A percentile compares a stretch with the other conserved stretches of the same genome.
phyloP scores from a whole-genome alignment of 2,888 invertebrate species.

The Drosophila trichaetosa region DNA sequence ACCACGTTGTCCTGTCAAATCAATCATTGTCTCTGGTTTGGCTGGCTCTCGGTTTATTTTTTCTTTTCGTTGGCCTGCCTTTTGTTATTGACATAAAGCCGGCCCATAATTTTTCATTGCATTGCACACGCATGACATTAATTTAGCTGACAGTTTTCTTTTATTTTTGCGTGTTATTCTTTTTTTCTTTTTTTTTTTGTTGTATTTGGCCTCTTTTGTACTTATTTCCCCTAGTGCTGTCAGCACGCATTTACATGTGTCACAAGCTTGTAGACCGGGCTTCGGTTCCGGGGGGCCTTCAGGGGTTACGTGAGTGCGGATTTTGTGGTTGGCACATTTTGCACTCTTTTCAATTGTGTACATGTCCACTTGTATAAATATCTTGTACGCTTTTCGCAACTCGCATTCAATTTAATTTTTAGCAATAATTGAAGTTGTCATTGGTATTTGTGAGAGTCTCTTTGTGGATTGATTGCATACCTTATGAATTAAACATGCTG shows the following conservation, averaged over 20 bases:
- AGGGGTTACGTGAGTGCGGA: constrained; percentile 46
- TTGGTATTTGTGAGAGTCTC: constrained; percentile 36
- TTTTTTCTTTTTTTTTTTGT: background rate
- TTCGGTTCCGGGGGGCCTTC: constrained; percentile 3
- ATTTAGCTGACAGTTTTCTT: constrained; percentile 84
- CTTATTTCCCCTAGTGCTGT: constrained; percentile 68
- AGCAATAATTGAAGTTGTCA: constrained; percentile 75
- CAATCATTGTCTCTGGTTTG: constrained; percentile 81
- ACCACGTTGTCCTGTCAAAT: constrained; percentile 81
- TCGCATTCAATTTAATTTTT: constrained; percentile 5
- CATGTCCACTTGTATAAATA: constrained; percentile 41
- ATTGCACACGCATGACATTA: constrained; percentile 83
- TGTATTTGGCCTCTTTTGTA: constrained; percentile 54
- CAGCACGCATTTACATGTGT: constrained; percentile 81
- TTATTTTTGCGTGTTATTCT: constrained; percentile 51
- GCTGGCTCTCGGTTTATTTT: constrained; percentile 11
- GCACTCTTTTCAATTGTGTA: constrained; percentile 23
- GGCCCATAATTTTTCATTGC: constrained; percentile 84
- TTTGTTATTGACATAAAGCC: constrained; percentile 83
- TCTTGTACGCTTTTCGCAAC: constrained; percentile 25
- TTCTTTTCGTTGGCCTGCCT: constrained; percentile 37
- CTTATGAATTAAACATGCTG: background rate
- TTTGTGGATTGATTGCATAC: background rate
- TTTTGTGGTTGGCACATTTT: constrained; percentile 55
- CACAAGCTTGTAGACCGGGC: constrained; percentile 33